Evolutionary conservation across 2,888 invertebrate genomes (phyloP), one percentile per base, ranked within the genome.

Genomic region (Mesorhabditis sp.): DNA sequence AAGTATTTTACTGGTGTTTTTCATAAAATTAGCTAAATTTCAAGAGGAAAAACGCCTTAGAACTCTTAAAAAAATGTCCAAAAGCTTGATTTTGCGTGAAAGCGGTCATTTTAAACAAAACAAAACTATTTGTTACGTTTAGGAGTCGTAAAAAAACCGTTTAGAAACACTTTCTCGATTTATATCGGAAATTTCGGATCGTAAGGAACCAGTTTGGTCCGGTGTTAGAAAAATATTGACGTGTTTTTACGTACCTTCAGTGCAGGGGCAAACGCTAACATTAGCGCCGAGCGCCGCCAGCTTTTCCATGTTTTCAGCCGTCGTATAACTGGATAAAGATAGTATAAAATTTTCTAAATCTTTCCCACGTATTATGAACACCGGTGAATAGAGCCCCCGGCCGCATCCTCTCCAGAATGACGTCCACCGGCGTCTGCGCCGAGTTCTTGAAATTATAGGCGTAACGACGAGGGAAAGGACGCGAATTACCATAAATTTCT

Each of bases 261-360:
- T 84, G 61, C 77, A 74, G 2, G 84, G 82, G 67, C 83, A 83
- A 43, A 84, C 74, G 10, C 82, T 79, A 7, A 84, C 72, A 71
- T 83, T 82, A 13, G 75, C 80, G 6, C 75, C 77, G 43, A 71
- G 61, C 42, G 62, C 70, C 5, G 80, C 63, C 63, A 80, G 73
- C 28, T 71, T 74, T n/a, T 72, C 66, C 76, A 84, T 76, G 28
- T 77, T 72, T 7, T 66, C 61, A 4, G 70, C 41, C 4, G 75
- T 68, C 4, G 83, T 85, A 74, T 78, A 82, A 0, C 83, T 84
- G 65, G 81, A 81, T 13, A 13, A 10, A 50, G n/a, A n/a, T 50
- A 50, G 58, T 13, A 50, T 50, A 10, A n/a, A 50, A 50, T 50
- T n/a, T 50, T 13, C 7, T 2, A 2, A 2, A 13, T 50, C 58